A percentile compares a stretch with the other conserved stretches of the same genome.
These are phyloP conservation scores for Drosophila kepulauana DNA, from an alignment of 1,140 invertebrate species.

Conservation along the genomic window DNA sequence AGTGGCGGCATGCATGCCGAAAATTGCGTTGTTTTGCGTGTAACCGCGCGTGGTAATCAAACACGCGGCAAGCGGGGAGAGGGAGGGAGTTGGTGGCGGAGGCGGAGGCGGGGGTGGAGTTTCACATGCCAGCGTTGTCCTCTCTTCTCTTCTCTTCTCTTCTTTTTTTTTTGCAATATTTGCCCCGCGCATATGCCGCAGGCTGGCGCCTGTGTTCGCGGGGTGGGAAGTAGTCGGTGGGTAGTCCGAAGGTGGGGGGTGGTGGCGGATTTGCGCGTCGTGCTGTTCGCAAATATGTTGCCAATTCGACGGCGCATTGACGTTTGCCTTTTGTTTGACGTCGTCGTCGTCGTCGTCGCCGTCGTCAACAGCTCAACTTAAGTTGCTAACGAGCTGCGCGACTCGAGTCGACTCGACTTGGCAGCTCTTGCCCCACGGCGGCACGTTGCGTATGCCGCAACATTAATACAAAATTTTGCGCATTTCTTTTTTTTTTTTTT, in stretches of 20 bases:
- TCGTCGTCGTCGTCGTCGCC: constrained; percentile 40
- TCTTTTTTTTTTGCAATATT: constrained; percentile 32
- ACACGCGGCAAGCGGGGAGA: constrained; percentile 61
- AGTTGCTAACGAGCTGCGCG: constrained; percentile 81
- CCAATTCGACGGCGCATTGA: constrained; percentile 79
- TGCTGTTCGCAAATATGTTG: constrained; percentile 82
- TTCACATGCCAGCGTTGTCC: constrained; percentile 61
- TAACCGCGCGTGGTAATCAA: constrained; percentile 85
- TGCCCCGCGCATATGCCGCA: constrained; percentile 44
- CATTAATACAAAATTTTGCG: constrained; percentile 74
- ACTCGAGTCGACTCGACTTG: constrained; percentile 24
- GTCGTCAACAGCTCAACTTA: constrained; percentile 78
- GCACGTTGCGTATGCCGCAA: constrained; percentile 63
- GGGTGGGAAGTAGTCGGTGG: neutral
- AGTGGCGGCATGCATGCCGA: constrained; percentile 78
- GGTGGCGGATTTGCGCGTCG: constrained; percentile 29
- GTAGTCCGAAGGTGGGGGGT: neutral
- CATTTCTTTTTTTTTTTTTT: constrained; percentile 37
- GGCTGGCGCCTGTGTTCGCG: constrained; percentile 30
- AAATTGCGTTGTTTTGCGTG: constrained; percentile 84
- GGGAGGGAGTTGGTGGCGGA: neutral
- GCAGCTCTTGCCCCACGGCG: constrained; percentile 43
- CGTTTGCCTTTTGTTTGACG: constrained; percentile 78
- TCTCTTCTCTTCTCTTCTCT: constrained; percentile 12
- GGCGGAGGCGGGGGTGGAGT: constrained; percentile 21